These are phyloP conservation scores for Delia radicum DNA, from an alignment of 1,140 invertebrate genomes.

Conservation along the genomic window DNA sequence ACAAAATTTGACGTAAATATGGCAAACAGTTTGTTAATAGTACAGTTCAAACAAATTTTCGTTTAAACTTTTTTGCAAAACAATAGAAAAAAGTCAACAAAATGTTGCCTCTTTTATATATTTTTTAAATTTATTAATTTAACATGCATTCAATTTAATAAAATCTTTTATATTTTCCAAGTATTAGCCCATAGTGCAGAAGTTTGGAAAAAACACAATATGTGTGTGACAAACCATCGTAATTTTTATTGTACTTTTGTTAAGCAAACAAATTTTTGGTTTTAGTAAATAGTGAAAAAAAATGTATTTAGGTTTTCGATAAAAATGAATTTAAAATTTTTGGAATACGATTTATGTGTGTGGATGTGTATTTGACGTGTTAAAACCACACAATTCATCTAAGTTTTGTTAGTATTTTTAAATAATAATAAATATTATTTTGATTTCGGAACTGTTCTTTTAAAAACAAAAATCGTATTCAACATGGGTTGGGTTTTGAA, in stretches of 20 bases:
- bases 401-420: background rate
- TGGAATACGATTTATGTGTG: background rate
- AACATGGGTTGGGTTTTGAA: background rate
- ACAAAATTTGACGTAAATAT: no score
- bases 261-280: background rate
- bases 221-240: constrained; percentile 22
- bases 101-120: no score
- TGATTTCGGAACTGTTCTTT: background rate
- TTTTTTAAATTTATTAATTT: no score
- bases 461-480: background rate
- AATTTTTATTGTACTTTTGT: background rate
- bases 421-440: background rate
- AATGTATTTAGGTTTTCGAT: background rate
- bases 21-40: no score
- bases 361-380: background rate
- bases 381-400: background rate
- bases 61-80: no score
- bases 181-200: no score
- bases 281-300: background rate
- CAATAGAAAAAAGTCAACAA: no score
- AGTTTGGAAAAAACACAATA: no score
- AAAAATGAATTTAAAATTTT: background rate
- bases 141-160: no score
- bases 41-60: no score
- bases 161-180: no score